These are phyloP conservation scores for Neuroscelio doddi DNA, from an alignment of 2,888 invertebrate species.

Conservation along the genomic window DNA sequence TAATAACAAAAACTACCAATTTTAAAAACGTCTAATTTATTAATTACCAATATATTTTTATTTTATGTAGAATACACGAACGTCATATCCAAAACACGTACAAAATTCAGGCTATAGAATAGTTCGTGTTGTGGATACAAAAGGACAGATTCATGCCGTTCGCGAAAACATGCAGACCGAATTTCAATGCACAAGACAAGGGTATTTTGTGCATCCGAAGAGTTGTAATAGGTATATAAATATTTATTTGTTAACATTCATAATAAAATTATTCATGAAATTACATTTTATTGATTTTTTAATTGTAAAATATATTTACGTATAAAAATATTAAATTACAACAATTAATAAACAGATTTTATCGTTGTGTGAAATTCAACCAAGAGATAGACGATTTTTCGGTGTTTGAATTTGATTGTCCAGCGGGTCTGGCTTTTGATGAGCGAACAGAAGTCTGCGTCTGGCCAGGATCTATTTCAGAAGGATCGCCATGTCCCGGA, in stretches of 20 bases:
- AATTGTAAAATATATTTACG: too few species aligned
- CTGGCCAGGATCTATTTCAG: conserved; percentile 83
- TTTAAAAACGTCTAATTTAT: too few species aligned
- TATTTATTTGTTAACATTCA: not conserved
- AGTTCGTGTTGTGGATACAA: conserved; percentile 81
- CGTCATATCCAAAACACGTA: conserved; percentile 68
- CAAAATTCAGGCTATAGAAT: conserved; percentile 83
- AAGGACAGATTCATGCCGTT: conserved; percentile 81
- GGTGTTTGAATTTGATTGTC: conserved; percentile 87
- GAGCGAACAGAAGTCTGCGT: conserved; percentile 85
- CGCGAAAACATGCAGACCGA: conserved; percentile 83
- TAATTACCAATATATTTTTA: conserved; percentile 6
- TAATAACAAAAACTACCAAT: too few species aligned
- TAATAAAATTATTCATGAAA: not conserved
- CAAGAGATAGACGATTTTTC: conserved; percentile 83
- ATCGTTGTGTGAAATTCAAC: conserved; percentile 86
- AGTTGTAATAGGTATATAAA: conserved; percentile 77
- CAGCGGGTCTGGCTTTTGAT: conserved; percentile 84
- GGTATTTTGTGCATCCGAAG: conserved; percentile 84
- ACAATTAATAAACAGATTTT: conserved; percentile 74
- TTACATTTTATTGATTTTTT: too few species aligned
- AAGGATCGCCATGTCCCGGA: conserved; percentile 83
- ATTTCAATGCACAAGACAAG: conserved; percentile 83
- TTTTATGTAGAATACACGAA: conserved; percentile 72
- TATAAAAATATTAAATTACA: not conserved